Percentiles rank a stretch among this genome's conserved stretches.
These are phyloP conservation scores for Plemyria rubiginata DNA, from an alignment of 2,888 invertebrate species.

Conservation along the genomic window DNA sequence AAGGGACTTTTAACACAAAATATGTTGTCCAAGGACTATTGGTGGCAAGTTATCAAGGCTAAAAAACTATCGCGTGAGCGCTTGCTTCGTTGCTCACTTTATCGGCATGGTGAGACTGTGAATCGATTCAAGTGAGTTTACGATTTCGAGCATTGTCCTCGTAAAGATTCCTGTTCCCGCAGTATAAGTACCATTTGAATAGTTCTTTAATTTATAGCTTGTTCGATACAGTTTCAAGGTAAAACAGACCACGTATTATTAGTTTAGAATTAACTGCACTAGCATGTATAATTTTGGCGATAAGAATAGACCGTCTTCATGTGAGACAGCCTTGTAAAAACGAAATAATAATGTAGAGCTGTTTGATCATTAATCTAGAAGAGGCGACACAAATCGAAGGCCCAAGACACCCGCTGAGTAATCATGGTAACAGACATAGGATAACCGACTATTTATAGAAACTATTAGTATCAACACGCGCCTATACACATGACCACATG, in stretches of 20 bases:
- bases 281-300: conserved; percentile 1
- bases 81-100: conserved; percentile 51
- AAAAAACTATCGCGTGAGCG: conserved; percentile 56
- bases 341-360: not conserved
- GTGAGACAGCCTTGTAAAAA: not conserved
- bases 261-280: not conserved
- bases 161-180: conserved; percentile 53
- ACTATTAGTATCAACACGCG: conserved; percentile 65
- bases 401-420: conserved; percentile 67
- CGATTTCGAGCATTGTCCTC: conserved; percentile 59
- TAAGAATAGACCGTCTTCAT: not conserved
- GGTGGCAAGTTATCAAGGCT: conserved; percentile 38
- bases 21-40: conserved; percentile 51
- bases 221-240: conserved; percentile 25
- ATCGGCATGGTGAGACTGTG: conserved; percentile 45
- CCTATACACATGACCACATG: conserved; percentile 66
- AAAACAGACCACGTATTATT: conserved; percentile 13
- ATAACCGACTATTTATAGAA: conserved; percentile 75
- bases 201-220: conserved; percentile 25
- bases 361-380: conserved; percentile 1
- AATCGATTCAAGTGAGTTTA: conserved; percentile 64
- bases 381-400: conserved; percentile 28
- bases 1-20: conserved; percentile 37
- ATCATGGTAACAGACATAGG: conserved; percentile 63
- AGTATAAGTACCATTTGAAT: conserved; percentile 41